Percentiles rank a stretch among this genome's conserved stretches.
Evolutionary conservation across 2,113 vertebrate species (phyloP).

Genomic region (Excalfactoria chinensis): DNA sequence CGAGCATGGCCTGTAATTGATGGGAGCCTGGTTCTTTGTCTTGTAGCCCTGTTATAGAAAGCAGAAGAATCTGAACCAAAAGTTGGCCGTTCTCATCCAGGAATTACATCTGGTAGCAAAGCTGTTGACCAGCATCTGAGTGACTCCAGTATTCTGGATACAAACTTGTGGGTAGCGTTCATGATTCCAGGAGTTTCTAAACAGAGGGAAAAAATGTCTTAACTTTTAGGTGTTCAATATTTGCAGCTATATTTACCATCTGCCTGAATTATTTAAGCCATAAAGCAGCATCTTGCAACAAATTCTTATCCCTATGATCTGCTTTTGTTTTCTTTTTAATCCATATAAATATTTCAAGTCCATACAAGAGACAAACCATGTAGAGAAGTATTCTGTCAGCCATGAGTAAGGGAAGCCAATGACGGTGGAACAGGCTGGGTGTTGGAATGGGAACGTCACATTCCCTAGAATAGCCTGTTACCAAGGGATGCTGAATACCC

Average conservation of each 20-base stretch:
- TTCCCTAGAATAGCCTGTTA: slow-evolving; percentile 53
- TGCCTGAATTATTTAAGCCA: slow-evolving; percentile 53
- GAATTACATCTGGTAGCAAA: neutral
- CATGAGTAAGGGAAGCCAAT: slow-evolving; percentile 37
- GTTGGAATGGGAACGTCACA: slow-evolving; percentile 19
- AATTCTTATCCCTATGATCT: neutral
- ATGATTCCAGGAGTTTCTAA: neutral
- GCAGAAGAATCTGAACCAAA: slow-evolving; percentile 47
- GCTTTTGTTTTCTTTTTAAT: neutral
- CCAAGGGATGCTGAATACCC: slow-evolving; percentile 40
- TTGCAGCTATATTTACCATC: slow-evolving; percentile 20
- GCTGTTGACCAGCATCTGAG: neutral
- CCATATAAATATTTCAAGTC: slow-evolving; percentile 33
- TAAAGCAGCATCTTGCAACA: slow-evolving; percentile 31
- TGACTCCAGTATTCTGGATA: neutral
- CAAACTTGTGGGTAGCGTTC: neutral
- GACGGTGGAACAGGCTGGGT: slow-evolving; percentile 41
- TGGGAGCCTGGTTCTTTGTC: slow-evolving; percentile 37
- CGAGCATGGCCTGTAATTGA: neutral
- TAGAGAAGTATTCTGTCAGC: slow-evolving; percentile 5
- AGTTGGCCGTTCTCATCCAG: neutral
- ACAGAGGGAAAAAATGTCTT: neutral
- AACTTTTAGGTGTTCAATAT: neutral
- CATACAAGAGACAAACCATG: slow-evolving; percentile 40
- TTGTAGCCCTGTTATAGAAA: slow-evolving; percentile 23